A percentile compares a stretch with the other conserved stretches of the same genome.
phyloP scores from a whole-genome alignment of 2,797 vertebrate species.

The Artibeus lituratus region DNA sequence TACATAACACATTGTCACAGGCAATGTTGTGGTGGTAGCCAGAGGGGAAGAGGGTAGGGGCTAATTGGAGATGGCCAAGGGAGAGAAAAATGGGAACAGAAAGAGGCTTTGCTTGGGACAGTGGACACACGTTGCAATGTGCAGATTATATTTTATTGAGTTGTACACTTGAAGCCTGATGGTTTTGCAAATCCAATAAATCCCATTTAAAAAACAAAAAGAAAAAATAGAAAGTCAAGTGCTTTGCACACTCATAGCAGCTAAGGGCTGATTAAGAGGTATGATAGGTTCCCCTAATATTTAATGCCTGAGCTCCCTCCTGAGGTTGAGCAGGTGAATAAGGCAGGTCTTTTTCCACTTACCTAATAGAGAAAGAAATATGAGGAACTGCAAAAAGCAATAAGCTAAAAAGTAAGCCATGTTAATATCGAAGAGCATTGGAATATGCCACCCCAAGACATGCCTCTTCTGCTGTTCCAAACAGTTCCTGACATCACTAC shows the following conservation, averaged over 20 bases:
- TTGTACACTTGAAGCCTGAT: neutral
- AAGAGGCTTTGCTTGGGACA: neutral
- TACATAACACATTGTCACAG: neutral
- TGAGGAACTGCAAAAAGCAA: neutral
- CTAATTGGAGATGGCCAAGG: neutral
- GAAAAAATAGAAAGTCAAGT: neutral
- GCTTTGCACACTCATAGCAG: neutral
- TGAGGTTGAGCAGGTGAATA: neutral
- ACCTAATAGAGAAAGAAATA: slow-evolving; percentile 5
- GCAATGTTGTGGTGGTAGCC: neutral
- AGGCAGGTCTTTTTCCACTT: neutral
- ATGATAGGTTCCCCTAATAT: neutral
- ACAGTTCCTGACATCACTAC: neutral
- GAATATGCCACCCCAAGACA: neutral
- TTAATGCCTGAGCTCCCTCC: neutral
- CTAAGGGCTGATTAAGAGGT: neutral
- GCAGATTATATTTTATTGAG: neutral
- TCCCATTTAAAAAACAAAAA: neutral
- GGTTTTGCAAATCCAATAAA: neutral
- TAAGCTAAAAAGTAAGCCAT: neutral
- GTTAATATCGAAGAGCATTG: neutral
- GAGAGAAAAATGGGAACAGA: neutral
- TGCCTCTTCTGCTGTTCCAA: neutral
- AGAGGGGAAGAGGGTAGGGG: neutral
- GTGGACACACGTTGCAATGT: neutral